Evolutionary conservation across 2,113 vertebrate species (phyloP), one percentile per base, ranked within the genome.

Genomic region (Cephalopholis sonnerati): DNA sequence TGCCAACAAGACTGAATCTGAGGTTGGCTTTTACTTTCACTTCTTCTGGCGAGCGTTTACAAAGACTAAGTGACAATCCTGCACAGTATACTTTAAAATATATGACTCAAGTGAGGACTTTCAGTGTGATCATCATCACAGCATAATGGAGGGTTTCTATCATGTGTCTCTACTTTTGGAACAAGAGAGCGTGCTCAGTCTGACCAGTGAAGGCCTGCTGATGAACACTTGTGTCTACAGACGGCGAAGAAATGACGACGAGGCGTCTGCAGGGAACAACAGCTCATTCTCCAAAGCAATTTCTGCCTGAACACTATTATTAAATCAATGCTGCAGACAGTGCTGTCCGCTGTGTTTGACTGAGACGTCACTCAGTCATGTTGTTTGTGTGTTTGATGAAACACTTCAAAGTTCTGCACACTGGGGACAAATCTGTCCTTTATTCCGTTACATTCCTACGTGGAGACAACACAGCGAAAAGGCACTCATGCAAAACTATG

Each of bases 361-460:
- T 5, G 11, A 53, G 27, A 36, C 18, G 1, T 3, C 12, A 20
- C 29, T 13, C 29, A 2, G 13, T 53, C 17, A 39, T 18, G 13
- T 18, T 18, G 16, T 64, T 62, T 69, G 25, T 17, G 27, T 59
- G 22, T 44, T 44, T 16, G 62, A 64, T 41, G 67, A 72, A 72
- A 58, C 25, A 44, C 24, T 3, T 44, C 68, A 32, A 25, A 16
- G 61, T 48, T 61, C 57, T 62, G 4, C 41, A 32, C 44, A 3
- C 18, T 50, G 59, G 54, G 8, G 53, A 55, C 65, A 24, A 25
- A 50, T 36, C 6, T 3, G 0, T 10, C 16, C n/a, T 51, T 79
- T 54, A 67, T 59, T 66, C 44, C 10, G 12, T 51, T 41, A 74
- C 50, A 46, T 55, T 58, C 3, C 59, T 25, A 5, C 29, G 44